A percentile compares a stretch with the other conserved stretches of the same genome.
Conservation (phyloP, 2,113 vertebrate genomes). For the Balaeniceps rex region DNA sequence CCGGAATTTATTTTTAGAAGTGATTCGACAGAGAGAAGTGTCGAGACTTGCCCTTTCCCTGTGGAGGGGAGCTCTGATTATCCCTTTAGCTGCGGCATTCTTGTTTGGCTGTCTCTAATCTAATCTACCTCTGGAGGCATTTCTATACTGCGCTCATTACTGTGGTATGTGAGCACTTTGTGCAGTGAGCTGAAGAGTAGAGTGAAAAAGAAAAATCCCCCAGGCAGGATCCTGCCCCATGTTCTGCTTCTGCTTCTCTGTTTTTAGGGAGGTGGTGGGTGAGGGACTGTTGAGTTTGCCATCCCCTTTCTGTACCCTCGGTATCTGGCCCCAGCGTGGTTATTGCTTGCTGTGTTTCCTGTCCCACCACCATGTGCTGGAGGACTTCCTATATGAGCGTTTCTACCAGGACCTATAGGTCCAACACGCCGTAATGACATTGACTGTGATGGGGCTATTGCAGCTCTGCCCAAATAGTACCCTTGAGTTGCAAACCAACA, state of each 20-base stretch:
- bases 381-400: neutral
- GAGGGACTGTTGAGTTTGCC: neutral
- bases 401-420: neutral
- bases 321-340: neutral
- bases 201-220: neutral
- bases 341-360: neutral
- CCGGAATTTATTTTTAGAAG: constrained; percentile 27
- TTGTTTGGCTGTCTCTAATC: constrained; percentile 44
- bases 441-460: neutral
- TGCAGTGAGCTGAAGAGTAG: neutral
- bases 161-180: constrained; percentile 32
- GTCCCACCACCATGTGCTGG: neutral
- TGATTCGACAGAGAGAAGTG: neutral
- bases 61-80: constrained; percentile 3
- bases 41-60: neutral
- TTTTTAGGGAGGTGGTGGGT: neutral
- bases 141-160: neutral
- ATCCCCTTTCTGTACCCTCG: neutral
- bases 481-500: neutral
- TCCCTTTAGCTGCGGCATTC: neutral
- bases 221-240: neutral
- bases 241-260: neutral
- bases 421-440: neutral
- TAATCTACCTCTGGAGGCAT: constrained; percentile 46
- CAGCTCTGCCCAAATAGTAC: neutral